phyloP scores from a whole-genome alignment of 2,888 invertebrate species.

The Tenthredo notha region DNA sequence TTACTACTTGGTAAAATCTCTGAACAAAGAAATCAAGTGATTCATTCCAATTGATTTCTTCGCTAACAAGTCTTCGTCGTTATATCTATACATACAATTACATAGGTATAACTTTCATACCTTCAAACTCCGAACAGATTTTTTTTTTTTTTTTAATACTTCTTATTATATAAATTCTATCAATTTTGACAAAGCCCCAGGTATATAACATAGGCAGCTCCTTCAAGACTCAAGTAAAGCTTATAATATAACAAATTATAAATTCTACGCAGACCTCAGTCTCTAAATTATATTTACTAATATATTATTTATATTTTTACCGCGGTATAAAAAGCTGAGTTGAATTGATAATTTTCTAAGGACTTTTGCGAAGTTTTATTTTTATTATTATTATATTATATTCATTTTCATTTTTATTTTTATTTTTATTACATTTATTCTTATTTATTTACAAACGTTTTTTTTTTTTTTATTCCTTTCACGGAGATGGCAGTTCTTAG shows the following conservation, averaged over 20 bases:
- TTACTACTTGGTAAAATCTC: not conserved
- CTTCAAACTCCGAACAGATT: not conserved
- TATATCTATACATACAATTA: not conserved
- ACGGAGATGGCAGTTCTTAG: not conserved
- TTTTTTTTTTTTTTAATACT: not conserved
- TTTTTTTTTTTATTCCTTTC: not conserved
- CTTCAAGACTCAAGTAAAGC: not conserved
- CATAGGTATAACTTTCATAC: not conserved
- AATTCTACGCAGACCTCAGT: not conserved
- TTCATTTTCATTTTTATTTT: not conserved
- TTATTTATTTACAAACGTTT: not conserved
- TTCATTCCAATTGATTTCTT: conserved; percentile 17
- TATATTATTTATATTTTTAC: not conserved
- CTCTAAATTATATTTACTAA: not conserved
- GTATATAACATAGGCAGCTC: not conserved
- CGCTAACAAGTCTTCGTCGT: not conserved
- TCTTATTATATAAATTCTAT: not conserved
- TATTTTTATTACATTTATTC: not conserved
- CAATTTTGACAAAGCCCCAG: not conserved
- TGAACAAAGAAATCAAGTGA: conserved; percentile 9
- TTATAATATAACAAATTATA: not conserved
- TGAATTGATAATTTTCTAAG: not conserved
- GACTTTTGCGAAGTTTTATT: not conserved
- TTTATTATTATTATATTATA: not conserved
- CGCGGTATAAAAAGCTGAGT: not conserved